Conservation (phyloP, 2,113 vertebrate species). For the Nibea coibor region DNA sequence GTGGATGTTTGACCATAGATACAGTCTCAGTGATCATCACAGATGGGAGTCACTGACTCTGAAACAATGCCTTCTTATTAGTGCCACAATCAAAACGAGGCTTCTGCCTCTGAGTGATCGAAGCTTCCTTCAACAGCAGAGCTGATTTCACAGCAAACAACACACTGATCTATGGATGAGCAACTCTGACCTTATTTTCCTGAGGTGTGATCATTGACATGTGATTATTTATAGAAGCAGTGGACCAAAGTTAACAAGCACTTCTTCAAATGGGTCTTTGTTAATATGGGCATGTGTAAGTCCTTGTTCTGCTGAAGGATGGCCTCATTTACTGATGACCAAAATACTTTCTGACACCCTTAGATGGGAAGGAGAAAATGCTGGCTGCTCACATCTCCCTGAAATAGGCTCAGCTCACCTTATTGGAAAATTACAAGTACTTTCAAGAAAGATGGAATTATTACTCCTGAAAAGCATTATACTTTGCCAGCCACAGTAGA, state of each 20-base stretch:
- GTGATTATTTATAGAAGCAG: conserved; percentile 42
- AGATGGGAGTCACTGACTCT: background rate
- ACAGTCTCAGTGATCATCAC: background rate
- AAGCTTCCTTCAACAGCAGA: background rate
- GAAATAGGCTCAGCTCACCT: conserved; percentile 13
- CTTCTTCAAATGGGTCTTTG: conserved; percentile 22
- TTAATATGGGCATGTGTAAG: conserved; percentile 6
- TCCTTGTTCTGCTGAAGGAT: conserved; percentile 49
- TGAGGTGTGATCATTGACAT: conserved; percentile 16
- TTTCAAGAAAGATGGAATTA: conserved; percentile 2
- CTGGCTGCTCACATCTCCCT: conserved; percentile 5
- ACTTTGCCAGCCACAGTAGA: background rate
- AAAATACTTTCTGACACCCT: conserved; percentile 57
- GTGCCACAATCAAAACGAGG: conserved; percentile 15
- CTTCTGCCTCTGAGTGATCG: conserved; percentile 27
- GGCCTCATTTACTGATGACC: conserved; percentile 66
- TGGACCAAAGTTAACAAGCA: conserved; percentile 14
- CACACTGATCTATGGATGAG: conserved; percentile 12
- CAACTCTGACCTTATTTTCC: conserved; percentile 42
- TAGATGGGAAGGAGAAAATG: conserved; percentile 28
- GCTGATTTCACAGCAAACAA: conserved; percentile 6
- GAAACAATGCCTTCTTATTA: conserved; percentile 3
- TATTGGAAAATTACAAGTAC: background rate
- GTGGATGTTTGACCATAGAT: background rate
- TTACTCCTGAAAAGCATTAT: background rate